These are phyloP conservation scores for Kuschelorhynchus macadamiae DNA, from an alignment of 2,888 invertebrate species.

Conservation along the genomic window DNA sequence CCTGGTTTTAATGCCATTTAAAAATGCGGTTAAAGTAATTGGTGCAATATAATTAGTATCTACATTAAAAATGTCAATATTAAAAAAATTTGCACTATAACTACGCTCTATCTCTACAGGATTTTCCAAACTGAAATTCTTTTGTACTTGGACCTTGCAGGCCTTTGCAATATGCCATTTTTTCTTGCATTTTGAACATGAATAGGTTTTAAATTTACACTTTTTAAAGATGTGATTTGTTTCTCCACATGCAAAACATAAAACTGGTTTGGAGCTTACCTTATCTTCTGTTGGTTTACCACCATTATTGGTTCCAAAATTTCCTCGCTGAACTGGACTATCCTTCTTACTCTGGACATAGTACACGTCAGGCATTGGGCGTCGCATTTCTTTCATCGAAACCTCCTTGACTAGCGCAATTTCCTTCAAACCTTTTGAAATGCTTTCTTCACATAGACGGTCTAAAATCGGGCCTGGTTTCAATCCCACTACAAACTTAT, in stretches of 20 bases:
- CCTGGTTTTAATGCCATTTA: not conserved
- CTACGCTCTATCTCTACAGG: not conserved
- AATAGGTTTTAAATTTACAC: constrained; percentile 3
- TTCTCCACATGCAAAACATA: not conserved
- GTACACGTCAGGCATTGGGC: too few species aligned
- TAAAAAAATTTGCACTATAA: not conserved
- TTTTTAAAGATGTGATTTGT: not conserved
- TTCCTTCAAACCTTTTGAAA: too few species aligned
- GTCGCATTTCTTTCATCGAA: too few species aligned
- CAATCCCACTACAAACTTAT: not conserved
- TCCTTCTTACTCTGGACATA: too few species aligned
- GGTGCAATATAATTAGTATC: not conserved
- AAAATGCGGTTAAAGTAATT: not conserved
- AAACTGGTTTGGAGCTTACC: not conserved
- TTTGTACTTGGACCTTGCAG: not conserved
- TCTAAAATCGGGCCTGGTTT: not conserved
- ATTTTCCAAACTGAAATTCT: not conserved
- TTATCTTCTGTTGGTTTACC: not conserved
- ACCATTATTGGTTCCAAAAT: too few species aligned
- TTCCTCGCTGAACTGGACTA: too few species aligned
- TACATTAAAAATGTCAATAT: not conserved
- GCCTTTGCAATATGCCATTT: not conserved
- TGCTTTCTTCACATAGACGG: too few species aligned
- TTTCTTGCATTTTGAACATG: constrained; percentile 6
- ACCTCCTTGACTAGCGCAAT: too few species aligned